These are phyloP conservation scores for Oscheius sp. DNA, from an alignment of 2,888 invertebrate genomes.

Conservation along the genomic window DNA sequence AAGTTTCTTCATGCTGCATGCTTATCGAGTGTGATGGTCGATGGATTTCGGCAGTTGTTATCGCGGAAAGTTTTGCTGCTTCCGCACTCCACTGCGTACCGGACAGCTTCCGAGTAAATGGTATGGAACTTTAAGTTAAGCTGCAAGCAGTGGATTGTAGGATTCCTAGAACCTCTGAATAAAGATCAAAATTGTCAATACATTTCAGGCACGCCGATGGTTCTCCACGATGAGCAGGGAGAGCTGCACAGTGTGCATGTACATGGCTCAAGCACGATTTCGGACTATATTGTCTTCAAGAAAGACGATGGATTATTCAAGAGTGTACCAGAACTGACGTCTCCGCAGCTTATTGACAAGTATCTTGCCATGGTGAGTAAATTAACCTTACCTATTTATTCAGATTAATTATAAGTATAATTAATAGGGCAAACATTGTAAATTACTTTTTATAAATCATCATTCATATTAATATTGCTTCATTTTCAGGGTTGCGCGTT, in stretches of 20 bases:
- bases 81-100: background rate
- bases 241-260: slow-evolving; percentile 34
- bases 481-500: too few species aligned
- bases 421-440: too few species aligned
- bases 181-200: too few species aligned
- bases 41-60: slow-evolving; percentile 15
- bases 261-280: slow-evolving; percentile 36
- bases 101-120: background rate
- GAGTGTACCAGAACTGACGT: slow-evolving; percentile 29
- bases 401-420: slow-evolving; percentile 33
- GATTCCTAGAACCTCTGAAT: too few species aligned
- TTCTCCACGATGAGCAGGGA: background rate
- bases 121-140: too few species aligned
- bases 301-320: slow-evolving; percentile 36
- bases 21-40: slow-evolving; percentile 32
- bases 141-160: too few species aligned
- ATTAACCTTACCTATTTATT: slow-evolving; percentile 34
- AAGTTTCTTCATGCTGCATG: too few species aligned
- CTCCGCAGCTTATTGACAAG: slow-evolving; percentile 28
- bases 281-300: slow-evolving; percentile 42
- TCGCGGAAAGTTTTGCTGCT: background rate
- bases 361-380: slow-evolving; percentile 42
- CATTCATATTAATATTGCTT: too few species aligned
- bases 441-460: too few species aligned
- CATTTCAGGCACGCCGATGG: background rate